phyloP scores from a whole-genome alignment of 2,888 invertebrate genomes.

The Sphecodes monilicornis region DNA sequence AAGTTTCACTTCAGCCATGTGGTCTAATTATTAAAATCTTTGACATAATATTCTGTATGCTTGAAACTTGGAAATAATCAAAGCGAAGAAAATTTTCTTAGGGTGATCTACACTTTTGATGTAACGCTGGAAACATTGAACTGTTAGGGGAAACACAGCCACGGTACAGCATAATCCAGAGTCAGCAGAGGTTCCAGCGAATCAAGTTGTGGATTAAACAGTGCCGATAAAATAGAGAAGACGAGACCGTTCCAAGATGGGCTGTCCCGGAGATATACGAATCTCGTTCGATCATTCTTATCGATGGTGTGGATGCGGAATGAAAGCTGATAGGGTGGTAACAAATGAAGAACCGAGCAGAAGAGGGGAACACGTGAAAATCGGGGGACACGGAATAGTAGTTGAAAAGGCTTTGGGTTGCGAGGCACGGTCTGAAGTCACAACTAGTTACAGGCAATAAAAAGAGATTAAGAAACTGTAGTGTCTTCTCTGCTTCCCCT shows the following conservation, averaged over 20 bases:
- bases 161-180: background rate
- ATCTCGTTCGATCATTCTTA: slow-evolving; percentile 50
- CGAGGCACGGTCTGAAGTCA: slow-evolving; percentile 76
- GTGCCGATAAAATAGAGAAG: background rate
- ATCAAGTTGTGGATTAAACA: background rate
- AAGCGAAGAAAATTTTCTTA: too few relatives aligned
- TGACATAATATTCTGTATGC: too few relatives aligned
- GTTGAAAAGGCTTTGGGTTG: slow-evolving; percentile 71
- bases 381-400: slow-evolving; percentile 45
- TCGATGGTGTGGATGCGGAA: slow-evolving; percentile 56
- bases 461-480: slow-evolving; percentile 82
- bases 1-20: too few relatives aligned
- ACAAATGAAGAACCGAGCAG: slow-evolving; percentile 41
- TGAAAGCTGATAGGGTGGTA: slow-evolving; percentile 52
- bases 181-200: background rate
- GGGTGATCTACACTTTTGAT: too few relatives aligned
- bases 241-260: background rate
- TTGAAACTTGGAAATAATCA: too few relatives aligned
- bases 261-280: slow-evolving; percentile 28
- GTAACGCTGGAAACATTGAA: background rate
- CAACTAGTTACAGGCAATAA: slow-evolving; percentile 80
- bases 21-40: too few relatives aligned
- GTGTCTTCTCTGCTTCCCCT: slow-evolving; percentile 55
- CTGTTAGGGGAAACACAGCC: background rate
- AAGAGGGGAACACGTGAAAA: slow-evolving; percentile 40